Base-by-base conservation (phyloP, 2,888 invertebrate species). In the Rugalucina vietnamica region DNA sequence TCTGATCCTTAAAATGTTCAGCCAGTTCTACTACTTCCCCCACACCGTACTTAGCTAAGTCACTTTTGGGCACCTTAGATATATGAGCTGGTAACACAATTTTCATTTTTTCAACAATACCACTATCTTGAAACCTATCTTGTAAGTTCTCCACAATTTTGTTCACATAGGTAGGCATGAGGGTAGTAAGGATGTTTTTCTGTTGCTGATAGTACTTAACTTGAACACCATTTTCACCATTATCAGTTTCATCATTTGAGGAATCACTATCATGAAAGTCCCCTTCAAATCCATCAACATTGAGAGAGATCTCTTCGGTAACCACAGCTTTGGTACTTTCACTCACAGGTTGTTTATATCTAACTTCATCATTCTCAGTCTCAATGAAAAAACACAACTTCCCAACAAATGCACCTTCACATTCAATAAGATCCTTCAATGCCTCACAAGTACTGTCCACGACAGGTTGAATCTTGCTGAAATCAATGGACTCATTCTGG, bases 401-500 rank as follows among this genome's bases (percentile, higher is more conserved):
- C 24, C 37, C 77, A 29, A 84, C 74, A 80, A 72, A 84, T 24
- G 49, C 60, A 24, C 84, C 76, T 50, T 39, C 36, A 74, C 29
- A 43, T 18, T 60, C 77, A 14, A 37, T 50, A 10, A 82, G 29
- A 43, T 82, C 78, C 27, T 37, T 27, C 29, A 80, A 54, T 5
- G 76, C 24, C n/a, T 83, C 85, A 65, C 82, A 76, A 36, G 82
- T 82, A 29, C 80, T 82, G 12, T 32, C 12, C 14, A 87, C 75
- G 21, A 76, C 37, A 27, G 84, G 82, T 57, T 34, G 32, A 0
- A 89, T 78, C 14, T n/a, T 69, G 54, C 77, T 82, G n/a, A 85
- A 87, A 37, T 85, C 84, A 21, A 84, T 8, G 36, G 37, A 36
- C 27, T 85, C 65, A 32, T 24, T 27, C 54, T 88, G 74, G 69